Evolutionary conservation across 1,140 invertebrate species (phyloP).

Genomic region (Nymphalis io): DNA sequence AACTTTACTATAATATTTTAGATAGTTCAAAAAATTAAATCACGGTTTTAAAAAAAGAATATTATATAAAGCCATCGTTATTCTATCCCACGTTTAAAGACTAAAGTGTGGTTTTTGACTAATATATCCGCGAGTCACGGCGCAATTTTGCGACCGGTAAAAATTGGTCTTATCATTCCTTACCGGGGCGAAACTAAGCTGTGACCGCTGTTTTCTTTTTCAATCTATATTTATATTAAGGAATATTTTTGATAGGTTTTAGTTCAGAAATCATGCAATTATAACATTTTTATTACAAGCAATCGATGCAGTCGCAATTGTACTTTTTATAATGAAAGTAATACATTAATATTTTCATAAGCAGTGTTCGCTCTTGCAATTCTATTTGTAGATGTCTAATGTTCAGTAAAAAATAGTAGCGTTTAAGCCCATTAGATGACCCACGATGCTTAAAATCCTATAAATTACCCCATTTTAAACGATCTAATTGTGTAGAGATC

Average conservation of each 20-base stretch:
- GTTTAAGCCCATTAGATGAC: slow-evolving; percentile 25
- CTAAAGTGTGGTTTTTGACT: slow-evolving; percentile 65
- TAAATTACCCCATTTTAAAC: slow-evolving; percentile 25
- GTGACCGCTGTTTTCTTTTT: slow-evolving; percentile 50
- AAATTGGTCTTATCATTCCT: slow-evolving; percentile 81
- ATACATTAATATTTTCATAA: slow-evolving; percentile 6
- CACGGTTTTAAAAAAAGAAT: neutral
- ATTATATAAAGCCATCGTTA: slow-evolving; percentile 24
- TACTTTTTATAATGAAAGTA: slow-evolving; percentile 3
- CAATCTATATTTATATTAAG: slow-evolving; percentile 65
- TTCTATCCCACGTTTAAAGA: slow-evolving; percentile 65
- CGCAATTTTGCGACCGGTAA: slow-evolving; percentile 70
- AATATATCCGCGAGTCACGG: slow-evolving; percentile 47
- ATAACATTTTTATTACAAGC: slow-evolving; percentile 4
- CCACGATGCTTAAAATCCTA: slow-evolving; percentile 23
- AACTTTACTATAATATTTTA: neutral
- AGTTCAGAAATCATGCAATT: slow-evolving; percentile 17
- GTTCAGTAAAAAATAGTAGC: slow-evolving; percentile 3
- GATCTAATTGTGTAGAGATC: slow-evolving; percentile 30
- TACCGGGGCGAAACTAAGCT: slow-evolving; percentile 65
- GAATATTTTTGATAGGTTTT: slow-evolving; percentile 27
- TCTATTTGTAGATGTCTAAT: slow-evolving; percentile 11
- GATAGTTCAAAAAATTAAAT: neutral
- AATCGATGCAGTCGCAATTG: slow-evolving; percentile 13
- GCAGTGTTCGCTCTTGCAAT: slow-evolving; percentile 6